phyloP scores from a whole-genome alignment of 2,888 invertebrate species.

The Lithodes maja region DNA sequence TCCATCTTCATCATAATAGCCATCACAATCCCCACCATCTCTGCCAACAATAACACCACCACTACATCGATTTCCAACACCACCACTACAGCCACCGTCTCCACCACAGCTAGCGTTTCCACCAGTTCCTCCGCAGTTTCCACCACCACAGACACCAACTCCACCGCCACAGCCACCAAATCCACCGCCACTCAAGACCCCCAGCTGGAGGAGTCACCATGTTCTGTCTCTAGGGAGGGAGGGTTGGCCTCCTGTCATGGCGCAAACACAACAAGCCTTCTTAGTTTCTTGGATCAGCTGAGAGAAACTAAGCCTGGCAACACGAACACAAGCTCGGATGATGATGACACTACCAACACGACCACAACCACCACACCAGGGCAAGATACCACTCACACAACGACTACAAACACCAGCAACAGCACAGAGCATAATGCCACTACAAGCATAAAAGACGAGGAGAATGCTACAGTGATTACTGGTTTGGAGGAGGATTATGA shows the following conservation, averaged over 20 bases:
- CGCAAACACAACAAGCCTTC: conserved; percentile 3
- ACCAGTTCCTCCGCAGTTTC: background rate
- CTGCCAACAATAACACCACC: background rate
- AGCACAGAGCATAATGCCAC: background rate
- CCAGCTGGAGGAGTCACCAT: background rate
- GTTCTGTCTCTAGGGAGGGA: background rate
- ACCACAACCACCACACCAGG: background rate
- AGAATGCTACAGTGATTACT: background rate
- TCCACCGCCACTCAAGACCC: background rate
- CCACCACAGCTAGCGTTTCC: background rate
- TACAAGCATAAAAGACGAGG: background rate
- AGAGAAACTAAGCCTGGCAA: background rate
- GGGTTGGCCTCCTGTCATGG: conserved; percentile 18
- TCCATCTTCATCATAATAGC: background rate
- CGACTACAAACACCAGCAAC: background rate
- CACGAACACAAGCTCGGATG: too few relatives aligned
- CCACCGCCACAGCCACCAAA: background rate
- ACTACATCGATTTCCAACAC: background rate
- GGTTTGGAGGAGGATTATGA: too few relatives aligned
- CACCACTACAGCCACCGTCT: conserved; percentile 1
- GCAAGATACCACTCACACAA: background rate
- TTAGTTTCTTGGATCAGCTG: background rate
- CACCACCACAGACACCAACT: conserved; percentile 2
- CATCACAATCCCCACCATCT: background rate
- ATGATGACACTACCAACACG: background rate